Evolutionary conservation across 2,888 invertebrate genomes (phyloP), one percentile per base, ranked within the genome.

Genomic region (Andrena hattorfiana): DNA sequence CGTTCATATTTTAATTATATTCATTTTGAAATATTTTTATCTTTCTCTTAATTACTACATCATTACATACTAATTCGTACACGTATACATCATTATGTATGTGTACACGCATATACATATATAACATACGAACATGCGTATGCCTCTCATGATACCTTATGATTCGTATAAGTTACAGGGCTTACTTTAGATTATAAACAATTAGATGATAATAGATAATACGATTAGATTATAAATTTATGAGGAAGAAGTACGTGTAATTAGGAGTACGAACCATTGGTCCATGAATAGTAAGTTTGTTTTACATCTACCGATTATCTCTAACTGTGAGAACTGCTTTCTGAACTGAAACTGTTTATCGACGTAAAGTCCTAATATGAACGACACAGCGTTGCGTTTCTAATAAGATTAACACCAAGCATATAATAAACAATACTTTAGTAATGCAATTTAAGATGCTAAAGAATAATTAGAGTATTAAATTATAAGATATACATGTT

Each of bases 1-100:
- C 89, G 89, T 88, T 90, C 86, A 92, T 93, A 91, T 93, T 92
- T 92, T 92, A 92, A 92, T 92, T 92, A 92, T 92, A 93, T 90
- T 90, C 88, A 90, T 91, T 90, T 90, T 90, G 85, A 87, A 87
- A 89, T 89, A 87, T 89, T 89, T 89, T 85, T 89, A 87, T 85
- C 88, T 91, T 89, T 87, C 73, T 87, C 89, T 91, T 91, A 88
- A 81, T 85, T 78, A 49, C 84, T 89, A 86, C 77, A 77, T 86
- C 69, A 83, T 84, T 83, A 71, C 84, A 83, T 78, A 79, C 78
- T 84, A 78, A 85, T 83, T 86, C 84, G 77, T 82, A 83, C 64
- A 73, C 73, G 84, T 83, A 77, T 81, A 81, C 81, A 71, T 74
- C 82, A 16, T 67, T 84, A 77, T 73, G 51, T 72, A 80, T 68